Evolutionary conservation across 2,113 vertebrate genomes (phyloP), one percentile per base, ranked within the genome.

Genomic region (Notarius lentiginosus): DNA sequence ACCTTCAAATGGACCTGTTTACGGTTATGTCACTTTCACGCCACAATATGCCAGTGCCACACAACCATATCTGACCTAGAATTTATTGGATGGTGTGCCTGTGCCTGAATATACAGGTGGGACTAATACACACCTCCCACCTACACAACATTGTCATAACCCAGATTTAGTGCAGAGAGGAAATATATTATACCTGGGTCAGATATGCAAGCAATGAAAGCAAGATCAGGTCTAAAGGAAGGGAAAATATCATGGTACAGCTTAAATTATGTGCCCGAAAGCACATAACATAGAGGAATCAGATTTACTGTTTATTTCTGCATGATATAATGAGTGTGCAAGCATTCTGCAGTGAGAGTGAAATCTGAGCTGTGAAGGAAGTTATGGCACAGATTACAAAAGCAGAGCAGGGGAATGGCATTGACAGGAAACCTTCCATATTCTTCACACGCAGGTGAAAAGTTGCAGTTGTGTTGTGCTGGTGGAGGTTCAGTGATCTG

Each of bases 171-270:
- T 49, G 24, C 41, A 49, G 14, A 66, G 24, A 83, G 81, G 47
- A n/a, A 66, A 66, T 66, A 49, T 66, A 65, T 65, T 34, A 66
- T 66, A 66, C 41, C 60, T 83, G 60, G 66, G 41, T 66, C 22
- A 66, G 24, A 66, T 66, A 66, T 83, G n/a, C 47, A 65, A 65
- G n/a, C 47, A 65, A 65, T n/a, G 47, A 82, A 82, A 65, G 80
- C 34, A 27, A 17, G 34, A 83, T 83, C 81, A 53, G 41, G 4
- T 66, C 41, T 41, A 49, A 22, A 15, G 34, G 22, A 27, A 53
- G 4, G 5, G 41, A 34, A 17, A 49, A 47, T 24, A 63, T 14
- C 22, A 49, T 8, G 60, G 60, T 49, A 41, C 61, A 41, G 41
- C 41, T 41, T 41, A 61, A 22, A 81, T 61, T 7, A 80, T 0